Percentiles rank a stretch among this genome's conserved stretches.
Evolutionary conservation across 2,888 invertebrate genomes (phyloP).

Genomic region (Polymixis lichenea): DNA sequence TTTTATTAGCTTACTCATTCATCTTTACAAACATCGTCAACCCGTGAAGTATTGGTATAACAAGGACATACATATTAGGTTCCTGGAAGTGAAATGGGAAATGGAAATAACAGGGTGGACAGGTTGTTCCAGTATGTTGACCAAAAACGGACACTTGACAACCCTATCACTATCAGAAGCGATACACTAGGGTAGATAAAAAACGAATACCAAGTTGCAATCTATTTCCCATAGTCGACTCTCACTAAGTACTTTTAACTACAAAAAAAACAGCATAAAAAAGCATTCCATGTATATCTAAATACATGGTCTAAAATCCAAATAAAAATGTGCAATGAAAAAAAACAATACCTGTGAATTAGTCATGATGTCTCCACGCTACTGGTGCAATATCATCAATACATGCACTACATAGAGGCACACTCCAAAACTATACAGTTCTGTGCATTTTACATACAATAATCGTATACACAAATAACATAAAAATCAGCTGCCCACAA

Average conservation of each 20-base stretch:
- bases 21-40: conserved; percentile 26
- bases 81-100: neutral
- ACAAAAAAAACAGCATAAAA: conserved; percentile 34
- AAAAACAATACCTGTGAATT: conserved; percentile 91
- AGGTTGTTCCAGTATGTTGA: neutral
- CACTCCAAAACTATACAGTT: conserved; percentile 84
- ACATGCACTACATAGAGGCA: conserved; percentile 88
- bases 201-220: conserved; percentile 15
- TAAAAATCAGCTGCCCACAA: conserved; percentile 85
- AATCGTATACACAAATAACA: conserved; percentile 85
- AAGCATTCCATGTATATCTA: conserved; percentile 51
- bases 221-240: conserved; percentile 34
- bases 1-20: conserved; percentile 2
- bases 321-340: conserved; percentile 74
- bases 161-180: conserved; percentile 31
- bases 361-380: conserved; percentile 89
- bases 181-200: conserved; percentile 22
- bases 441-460: conserved; percentile 86
- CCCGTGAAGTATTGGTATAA: neutral
- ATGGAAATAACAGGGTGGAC: neutral
- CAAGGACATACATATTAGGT: neutral
- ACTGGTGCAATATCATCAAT: conserved; percentile 85
- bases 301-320: conserved; percentile 44
- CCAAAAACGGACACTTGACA: conserved; percentile 4
- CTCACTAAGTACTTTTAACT: conserved; percentile 6